A percentile compares a stretch with the other conserved stretches of the same genome.
These are phyloP conservation scores for Clostera curtula DNA, from an alignment of 2,888 invertebrate genomes.

Conservation along the genomic window DNA sequence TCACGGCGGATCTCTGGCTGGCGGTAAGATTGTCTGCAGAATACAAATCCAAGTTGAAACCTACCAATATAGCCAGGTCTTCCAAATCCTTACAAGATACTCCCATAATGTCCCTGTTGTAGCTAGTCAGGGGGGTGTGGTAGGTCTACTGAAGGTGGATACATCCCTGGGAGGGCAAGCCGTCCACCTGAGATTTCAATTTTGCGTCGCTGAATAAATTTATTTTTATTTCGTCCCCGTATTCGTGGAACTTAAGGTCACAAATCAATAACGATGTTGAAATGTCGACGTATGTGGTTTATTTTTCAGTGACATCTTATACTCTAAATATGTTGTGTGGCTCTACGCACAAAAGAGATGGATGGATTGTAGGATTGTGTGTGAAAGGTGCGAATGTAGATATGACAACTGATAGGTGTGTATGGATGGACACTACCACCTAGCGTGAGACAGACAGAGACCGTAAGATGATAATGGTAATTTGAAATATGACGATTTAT, in stretches of 20 bases:
- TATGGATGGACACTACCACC: too few species aligned
- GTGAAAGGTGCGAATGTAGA: too few species aligned
- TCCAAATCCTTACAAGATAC: constrained; percentile 25
- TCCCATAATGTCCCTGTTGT: constrained; percentile 15
- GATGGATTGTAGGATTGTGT: too few species aligned
- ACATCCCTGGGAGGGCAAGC: constrained; percentile 29
- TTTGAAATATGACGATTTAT: too few species aligned
- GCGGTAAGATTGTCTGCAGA: constrained; percentile 40
- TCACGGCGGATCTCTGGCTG: constrained; percentile 43
- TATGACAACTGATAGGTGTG: too few species aligned
- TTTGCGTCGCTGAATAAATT: constrained; percentile 64
- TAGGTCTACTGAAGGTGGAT: constrained; percentile 33
- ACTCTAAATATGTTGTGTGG: too few species aligned
- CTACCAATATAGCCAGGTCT: constrained; percentile 34
- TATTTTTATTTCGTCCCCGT: constrained; percentile 50
- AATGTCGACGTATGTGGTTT: too few species aligned
- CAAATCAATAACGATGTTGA: constrained; percentile 34
- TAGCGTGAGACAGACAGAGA: too few species aligned
- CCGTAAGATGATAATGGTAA: too few species aligned
- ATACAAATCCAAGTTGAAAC: constrained; percentile 54
- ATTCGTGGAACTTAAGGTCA: constrained; percentile 44
- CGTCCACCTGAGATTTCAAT: constrained; percentile 72
- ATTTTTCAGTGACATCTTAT: too few species aligned
- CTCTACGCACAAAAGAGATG: too few species aligned
- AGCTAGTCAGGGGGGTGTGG: constrained; percentile 20